Conservation (phyloP, 2,113 vertebrate species). For the Garra rufa region DNA sequence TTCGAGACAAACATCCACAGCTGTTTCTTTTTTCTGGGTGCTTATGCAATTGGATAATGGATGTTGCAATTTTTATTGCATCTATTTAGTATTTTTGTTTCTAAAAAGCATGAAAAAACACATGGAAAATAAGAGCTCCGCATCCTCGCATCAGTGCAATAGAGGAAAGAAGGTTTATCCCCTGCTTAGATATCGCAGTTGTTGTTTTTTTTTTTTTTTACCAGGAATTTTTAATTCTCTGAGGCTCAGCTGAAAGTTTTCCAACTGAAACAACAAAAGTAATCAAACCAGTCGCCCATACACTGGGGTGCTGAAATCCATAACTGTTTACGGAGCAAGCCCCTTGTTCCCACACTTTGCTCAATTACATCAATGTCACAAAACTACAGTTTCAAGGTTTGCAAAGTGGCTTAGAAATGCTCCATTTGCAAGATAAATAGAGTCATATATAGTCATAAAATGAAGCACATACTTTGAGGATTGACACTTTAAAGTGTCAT, state of each 20-base stretch:
- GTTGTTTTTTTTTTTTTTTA: conserved; percentile 4
- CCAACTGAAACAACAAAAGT: conserved; percentile 64
- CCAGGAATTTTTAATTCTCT: conserved; percentile 56
- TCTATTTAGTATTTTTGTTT: conserved; percentile 15
- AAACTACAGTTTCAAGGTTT: conserved; percentile 39
- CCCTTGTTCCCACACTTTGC: conserved; percentile 58
- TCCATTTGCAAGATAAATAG: conserved; percentile 48
- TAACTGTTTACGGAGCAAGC: conserved; percentile 57
- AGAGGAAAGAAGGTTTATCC: conserved; percentile 25
- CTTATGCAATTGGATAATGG: not conserved
- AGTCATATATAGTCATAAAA: conserved; percentile 44
- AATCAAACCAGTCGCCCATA: conserved; percentile 54
- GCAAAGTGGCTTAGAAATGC: conserved; percentile 53
- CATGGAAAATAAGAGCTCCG: not conserved
- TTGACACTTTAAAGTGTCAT: conserved; percentile 10
- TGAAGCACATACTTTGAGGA: not conserved
- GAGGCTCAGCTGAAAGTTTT: conserved; percentile 56
- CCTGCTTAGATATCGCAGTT: not conserved
- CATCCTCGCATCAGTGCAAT: not conserved
- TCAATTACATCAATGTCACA: conserved; percentile 50
- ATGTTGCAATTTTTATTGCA: not conserved
- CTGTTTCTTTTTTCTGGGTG: conserved; percentile 24
- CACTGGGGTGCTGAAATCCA: conserved; percentile 53
- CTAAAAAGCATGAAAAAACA: too few relatives aligned
- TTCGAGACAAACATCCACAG: not conserved